Evolutionary conservation across 2,888 invertebrate genomes (phyloP), one percentile per base, ranked within the genome.

Genomic region (Diabrotica balteata): DNA sequence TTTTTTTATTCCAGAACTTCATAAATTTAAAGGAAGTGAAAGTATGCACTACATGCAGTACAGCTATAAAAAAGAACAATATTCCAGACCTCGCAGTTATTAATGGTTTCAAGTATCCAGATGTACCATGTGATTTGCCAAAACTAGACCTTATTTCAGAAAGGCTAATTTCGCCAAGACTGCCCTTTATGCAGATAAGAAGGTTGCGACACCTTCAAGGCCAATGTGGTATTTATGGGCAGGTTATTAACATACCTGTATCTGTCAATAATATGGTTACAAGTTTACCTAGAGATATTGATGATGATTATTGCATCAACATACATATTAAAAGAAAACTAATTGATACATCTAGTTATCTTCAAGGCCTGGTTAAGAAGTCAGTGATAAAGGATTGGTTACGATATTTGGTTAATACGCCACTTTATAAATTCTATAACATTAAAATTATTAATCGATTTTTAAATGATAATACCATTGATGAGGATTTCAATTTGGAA

Each of bases 181-280:
- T 58, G n/a, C 58, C 58, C 42, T 58, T 58, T n/a, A 58, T 58
- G 58, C 42, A 42, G n/a, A 43, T 58, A n/a, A 22, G 58, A n/a
- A 22, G 58, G n/a, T 45, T 58, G 42, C 58, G 58, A 11, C 58
- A 58, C 43, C 8, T 7, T 7, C n/a, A 58, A n/a, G 8, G 22
- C 44, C 43, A 22, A n/a, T 58, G 44, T 58, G 58, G 58, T 44
- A 58, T 58, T n/a, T 9, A 44, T 9, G 58, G 58, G 7, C 58
- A 58, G 44, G 58, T 58, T n/a, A 58, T 58, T 7, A 58, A 58
- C 58, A 2, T 58, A n/a, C 58, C 58, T 8, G 58, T 58, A 8
- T 11, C 22, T 43, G 58, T 58, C 42, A 10, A 58, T 42, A 43
- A 58, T 8, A 58, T 58, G 58, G 44, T 58, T 9, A 58, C n/a